phyloP scores from a whole-genome alignment of 2,888 invertebrate species.

The Hirtodrosophila alboralis region DNA sequence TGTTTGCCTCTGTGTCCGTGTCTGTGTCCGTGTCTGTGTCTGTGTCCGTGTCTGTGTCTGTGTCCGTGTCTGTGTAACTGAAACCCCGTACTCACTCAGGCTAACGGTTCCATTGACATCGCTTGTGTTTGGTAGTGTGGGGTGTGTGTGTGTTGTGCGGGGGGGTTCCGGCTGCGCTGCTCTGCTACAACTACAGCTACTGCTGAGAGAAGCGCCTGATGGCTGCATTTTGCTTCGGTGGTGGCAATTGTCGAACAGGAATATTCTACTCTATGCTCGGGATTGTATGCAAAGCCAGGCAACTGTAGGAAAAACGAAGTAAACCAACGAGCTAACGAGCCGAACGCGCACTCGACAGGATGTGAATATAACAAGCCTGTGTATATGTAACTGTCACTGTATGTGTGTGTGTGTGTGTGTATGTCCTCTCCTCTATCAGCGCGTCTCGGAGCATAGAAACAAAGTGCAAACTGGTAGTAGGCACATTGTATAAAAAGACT shows the following conservation, averaged over 20 bases:
- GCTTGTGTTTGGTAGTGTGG: slow-evolving; percentile 13
- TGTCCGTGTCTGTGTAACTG: slow-evolving; percentile 27
- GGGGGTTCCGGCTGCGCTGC: slow-evolving; percentile 25
- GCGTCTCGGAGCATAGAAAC: slow-evolving; percentile 48
- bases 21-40: slow-evolving; percentile 27
- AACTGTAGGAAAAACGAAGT: slow-evolving; percentile 24
- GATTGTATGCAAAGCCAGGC: slow-evolving; percentile 60
- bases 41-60: slow-evolving; percentile 29
- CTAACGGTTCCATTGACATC: slow-evolving; percentile 65
- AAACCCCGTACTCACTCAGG: slow-evolving; percentile 30
- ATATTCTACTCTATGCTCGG: slow-evolving; percentile 38
- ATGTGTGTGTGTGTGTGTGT: slow-evolving; percentile 9
- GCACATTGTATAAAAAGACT: slow-evolving; percentile 22
- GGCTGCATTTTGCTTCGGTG: slow-evolving; percentile 67
- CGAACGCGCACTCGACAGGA: slow-evolving; percentile 70
- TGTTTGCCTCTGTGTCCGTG: slow-evolving; percentile 13
- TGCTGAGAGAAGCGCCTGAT: slow-evolving; percentile 46
- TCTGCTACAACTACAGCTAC: no score
- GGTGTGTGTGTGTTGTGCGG: no score
- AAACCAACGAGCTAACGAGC: slow-evolving; percentile 71
- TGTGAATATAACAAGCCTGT: slow-evolving; percentile 69
- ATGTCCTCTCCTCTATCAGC: slow-evolving; percentile 32
- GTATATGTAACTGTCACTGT: slow-evolving; percentile 8
- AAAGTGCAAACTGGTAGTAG: slow-evolving; percentile 53
- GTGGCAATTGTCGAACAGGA: slow-evolving; percentile 73